Evolutionary conservation across 2,797 vertebrate species (phyloP), one percentile per base, ranked within the genome.

Genomic region (Saguinus oedipus): DNA sequence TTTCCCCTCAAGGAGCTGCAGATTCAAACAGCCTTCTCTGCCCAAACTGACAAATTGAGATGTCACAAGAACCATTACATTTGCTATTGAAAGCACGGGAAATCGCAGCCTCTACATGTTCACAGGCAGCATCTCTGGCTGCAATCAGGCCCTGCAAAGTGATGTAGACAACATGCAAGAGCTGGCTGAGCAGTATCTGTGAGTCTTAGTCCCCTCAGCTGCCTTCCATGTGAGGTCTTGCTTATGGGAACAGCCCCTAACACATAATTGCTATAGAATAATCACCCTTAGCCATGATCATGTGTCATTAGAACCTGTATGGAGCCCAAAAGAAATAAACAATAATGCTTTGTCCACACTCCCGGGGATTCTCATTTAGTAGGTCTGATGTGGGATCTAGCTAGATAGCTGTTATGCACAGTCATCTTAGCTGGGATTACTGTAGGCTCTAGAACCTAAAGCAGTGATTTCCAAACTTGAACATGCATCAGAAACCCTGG

Each of bases 381-480:
- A 79, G 44, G 78, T 61, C 61, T 90, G 24, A 44, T 61, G 48
- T 83, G 74, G 33, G 33, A 26, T 61, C 48, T 14, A 4, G 7
- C 27, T 22, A 39, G 50, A 7, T 17, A n/a, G 39, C 36, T 7
- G 50, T 26, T 20, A 30, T 12, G 10, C 17, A 57, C 13, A 14
- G 79, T 76, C 64, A 30, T 48, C 27, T 13, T 30, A 76, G 70
- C 93, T 85, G 76, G 89, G 91, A 89, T n/a, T 33, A 59, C 92
- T 95, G 84, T 90, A 90, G 81, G 82, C 68, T 91, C 74, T 59
- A 57, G 70, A 42, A 26, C n/a, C 82, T 76, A 93, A 68, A 95
- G 78, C 42, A n/a, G 22, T 9, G 76, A 87, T 93, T 96, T 94
- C 88, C 82, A 92, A 93, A 92, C 17, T 36, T 22, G 39, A 48